phyloP scores from a whole-genome alignment of 2,797 vertebrate species.

The Perdix hodgsoniae region DNA sequence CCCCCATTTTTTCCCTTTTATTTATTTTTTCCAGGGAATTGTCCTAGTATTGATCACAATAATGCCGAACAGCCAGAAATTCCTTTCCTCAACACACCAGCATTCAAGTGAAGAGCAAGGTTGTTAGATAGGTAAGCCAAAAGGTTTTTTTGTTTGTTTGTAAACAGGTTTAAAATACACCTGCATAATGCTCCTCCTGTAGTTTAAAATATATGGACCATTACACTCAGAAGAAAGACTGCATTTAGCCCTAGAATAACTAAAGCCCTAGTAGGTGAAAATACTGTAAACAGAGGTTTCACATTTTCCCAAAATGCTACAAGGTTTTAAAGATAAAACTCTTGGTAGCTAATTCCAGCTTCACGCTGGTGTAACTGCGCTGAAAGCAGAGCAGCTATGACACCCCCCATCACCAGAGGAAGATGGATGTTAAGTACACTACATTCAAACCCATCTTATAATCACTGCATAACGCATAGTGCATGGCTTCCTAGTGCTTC shows the following conservation, averaged over 20 bases:
- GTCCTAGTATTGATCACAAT: background rate
- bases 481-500: rapidly evolving
- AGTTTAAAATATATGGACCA: background rate
- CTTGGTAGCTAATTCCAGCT: background rate
- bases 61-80: background rate
- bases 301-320: background rate
- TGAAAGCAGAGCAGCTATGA: background rate
- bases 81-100: background rate
- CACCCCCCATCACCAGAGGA: background rate
- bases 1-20: background rate
- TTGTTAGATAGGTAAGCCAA: background rate
- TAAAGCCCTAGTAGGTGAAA: background rate
- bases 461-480: rapidly evolving
- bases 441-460: background rate
- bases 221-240: background rate
- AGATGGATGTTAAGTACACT: background rate
- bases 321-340: background rate
- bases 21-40: background rate
- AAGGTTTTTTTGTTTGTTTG: background rate
- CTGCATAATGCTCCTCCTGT: background rate
- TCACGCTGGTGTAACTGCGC: background rate
- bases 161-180: background rate
- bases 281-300: background rate
- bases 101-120: background rate
- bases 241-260: background rate